Evolutionary conservation across 2,113 vertebrate species (phyloP).

Genomic region (Callipepla squamata): DNA sequence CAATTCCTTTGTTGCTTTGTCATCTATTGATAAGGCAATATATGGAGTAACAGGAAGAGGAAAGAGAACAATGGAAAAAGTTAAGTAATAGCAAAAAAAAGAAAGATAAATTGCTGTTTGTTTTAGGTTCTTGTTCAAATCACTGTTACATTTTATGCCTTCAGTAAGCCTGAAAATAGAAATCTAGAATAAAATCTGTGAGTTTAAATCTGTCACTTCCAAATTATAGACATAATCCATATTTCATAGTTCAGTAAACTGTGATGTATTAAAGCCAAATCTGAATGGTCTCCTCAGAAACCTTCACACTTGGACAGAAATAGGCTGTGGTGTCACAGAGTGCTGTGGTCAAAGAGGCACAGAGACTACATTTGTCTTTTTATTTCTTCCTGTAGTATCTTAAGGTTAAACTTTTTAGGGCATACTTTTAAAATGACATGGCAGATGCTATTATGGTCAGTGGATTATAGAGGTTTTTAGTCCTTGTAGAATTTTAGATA

Average conservation of each 20-base stretch:
- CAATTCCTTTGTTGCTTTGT: conserved; percentile 84
- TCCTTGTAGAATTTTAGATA: neutral
- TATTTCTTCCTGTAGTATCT: neutral
- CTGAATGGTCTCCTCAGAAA: neutral
- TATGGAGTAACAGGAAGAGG: conserved; percentile 75
- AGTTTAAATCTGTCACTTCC: neutral
- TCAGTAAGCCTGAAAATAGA: neutral
- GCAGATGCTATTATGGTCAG: neutral
- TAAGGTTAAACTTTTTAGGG: neutral
- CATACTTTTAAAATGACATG: neutral
- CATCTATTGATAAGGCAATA: conserved; percentile 84
- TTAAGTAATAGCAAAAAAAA: conserved; percentile 46
- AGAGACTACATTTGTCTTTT: fast-evolving
- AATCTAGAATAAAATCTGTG: neutral
- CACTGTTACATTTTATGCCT: fast-evolving
- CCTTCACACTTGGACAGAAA: neutral
- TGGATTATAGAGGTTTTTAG: neutral
- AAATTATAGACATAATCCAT: fast-evolving
- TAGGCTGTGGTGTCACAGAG: neutral
- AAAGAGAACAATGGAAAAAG: conserved; percentile 77
- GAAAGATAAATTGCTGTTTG: neutral
- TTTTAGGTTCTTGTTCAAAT: neutral
- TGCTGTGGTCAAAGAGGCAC: neutral
- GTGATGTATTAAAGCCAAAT: neutral
- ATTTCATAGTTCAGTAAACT: fast-evolving